Percentiles rank a stretch among this genome's conserved stretches.
These are phyloP conservation scores for Planiliza haematocheilus DNA, from an alignment of 2,113 vertebrate species.

Conservation along the genomic window DNA sequence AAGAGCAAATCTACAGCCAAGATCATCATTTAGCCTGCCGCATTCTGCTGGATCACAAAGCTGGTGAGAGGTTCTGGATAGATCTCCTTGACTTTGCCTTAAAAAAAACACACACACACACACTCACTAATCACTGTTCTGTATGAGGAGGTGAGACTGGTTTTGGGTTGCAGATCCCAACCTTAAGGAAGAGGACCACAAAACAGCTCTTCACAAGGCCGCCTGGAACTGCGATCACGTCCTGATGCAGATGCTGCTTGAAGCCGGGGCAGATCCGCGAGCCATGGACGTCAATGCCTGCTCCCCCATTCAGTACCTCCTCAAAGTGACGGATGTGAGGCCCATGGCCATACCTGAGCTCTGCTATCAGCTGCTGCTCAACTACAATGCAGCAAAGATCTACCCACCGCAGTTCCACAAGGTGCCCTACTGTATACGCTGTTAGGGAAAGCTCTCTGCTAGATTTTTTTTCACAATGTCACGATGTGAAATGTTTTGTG, in stretches of 20 bases:
- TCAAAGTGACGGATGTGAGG: constrained; percentile 90
- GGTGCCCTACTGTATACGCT: constrained; percentile 74
- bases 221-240: constrained; percentile 96
- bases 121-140: neutral
- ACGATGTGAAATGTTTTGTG: constrained; percentile 27
- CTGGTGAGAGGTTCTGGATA: constrained; percentile 63
- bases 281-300: constrained; percentile 95
- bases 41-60: constrained; percentile 89
- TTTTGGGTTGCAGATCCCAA: constrained; percentile 82
- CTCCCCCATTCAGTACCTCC: constrained; percentile 90
- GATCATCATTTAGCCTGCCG: constrained; percentile 91
- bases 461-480: neutral
- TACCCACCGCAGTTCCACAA: constrained; percentile 97
- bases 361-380: constrained; percentile 94
- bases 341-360: constrained; percentile 86
- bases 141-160: neutral
- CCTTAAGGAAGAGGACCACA: constrained; percentile 89
- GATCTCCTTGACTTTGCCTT: neutral
- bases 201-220: constrained; percentile 94
- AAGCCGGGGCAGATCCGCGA: constrained; percentile 88
- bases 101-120: neutral
- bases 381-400: constrained; percentile 89
- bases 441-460: neutral
- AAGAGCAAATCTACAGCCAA: constrained; percentile 89
- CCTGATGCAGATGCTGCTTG: constrained; percentile 92